Base-by-base conservation (phyloP, 2,113 vertebrate species). In the Manacus vitellinus region DNA sequence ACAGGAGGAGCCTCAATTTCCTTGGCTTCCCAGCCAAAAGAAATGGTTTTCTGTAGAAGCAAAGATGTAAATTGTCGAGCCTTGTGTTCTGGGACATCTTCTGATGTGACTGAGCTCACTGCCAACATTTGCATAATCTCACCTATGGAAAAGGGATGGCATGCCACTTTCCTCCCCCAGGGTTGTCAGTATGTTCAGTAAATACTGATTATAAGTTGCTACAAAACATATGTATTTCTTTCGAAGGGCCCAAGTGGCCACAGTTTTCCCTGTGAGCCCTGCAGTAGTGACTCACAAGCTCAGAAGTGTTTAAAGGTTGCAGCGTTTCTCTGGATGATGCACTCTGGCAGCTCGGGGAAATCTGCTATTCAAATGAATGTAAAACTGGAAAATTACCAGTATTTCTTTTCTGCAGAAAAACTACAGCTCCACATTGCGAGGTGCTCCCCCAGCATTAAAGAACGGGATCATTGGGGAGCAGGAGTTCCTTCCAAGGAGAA, bases 401-500 rank as follows among this genome's bases (percentile, higher is more conserved):
- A 9, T 94, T 76, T 95, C 30, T 95, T 63, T 75, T 94, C 88
- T 84, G 59, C 98, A 99, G 98, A 99, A 99, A 95, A 98, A 96
- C 97, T 99, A 99, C 98, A 99, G 99, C 80, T 99, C 99, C 80
- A 99, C 99, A 0, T 18, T 99, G 66, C 97, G 99, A 86, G 99
- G 98, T 41, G 66, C 94, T 16, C 97, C 98, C 1, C 91, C 98
- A 8, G 96, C 98, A 12, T 33, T 99, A 33, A 98, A 97, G 76
- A 99, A 99, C 0, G 99, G 99, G 10, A n/a, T 99, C 77, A 96
- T 98, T 47, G 31, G 74, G 4, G 98, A 98, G 41, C 98, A 98
- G 10, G 99, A 98, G 7, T 84, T 98, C 9, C 62, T 99, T 80
- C 96, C 98, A 0, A 97, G 99, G 41, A 98, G 99, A 89, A 98